A percentile compares a stretch with the other conserved stretches of the same genome.
Evolutionary conservation across 2,797 vertebrate genomes (phyloP).

Genomic region (Gymnothorax reevesii): DNA sequence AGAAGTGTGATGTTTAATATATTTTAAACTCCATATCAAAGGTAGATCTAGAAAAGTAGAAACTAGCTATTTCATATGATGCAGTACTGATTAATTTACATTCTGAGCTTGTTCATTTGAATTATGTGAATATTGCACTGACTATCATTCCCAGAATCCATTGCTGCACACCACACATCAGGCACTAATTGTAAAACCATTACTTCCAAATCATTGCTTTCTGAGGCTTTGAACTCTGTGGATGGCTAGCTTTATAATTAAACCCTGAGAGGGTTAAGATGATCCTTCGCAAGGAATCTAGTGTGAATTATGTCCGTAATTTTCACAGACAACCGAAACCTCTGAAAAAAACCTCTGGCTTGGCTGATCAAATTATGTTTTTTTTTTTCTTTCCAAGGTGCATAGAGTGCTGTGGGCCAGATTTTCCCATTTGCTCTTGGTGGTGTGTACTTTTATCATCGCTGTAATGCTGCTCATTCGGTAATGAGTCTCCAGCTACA

Average conservation of each 20-base stretch:
- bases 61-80: not conserved
- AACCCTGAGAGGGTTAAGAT: not conserved
- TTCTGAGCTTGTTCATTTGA: not conserved
- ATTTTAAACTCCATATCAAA: not conserved
- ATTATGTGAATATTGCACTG: not conserved
- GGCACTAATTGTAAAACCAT: not conserved
- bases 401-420: slow-evolving; percentile 15
- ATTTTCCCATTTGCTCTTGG: slow-evolving; percentile 29
- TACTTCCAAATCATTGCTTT: not conserved
- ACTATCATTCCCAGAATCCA: not conserved
- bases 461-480: not conserved
- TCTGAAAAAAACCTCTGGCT: not conserved
- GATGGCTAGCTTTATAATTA: slow-evolving; percentile 7
- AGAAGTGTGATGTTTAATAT: not conserved
- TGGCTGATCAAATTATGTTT: slow-evolving; percentile 19
- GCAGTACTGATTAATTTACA: not conserved
- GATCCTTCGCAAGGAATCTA: slow-evolving; percentile 19
- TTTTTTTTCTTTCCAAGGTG: not conserved
- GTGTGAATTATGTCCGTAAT: slow-evolving; percentile 9
- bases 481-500: slow-evolving; percentile 28
- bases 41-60: not conserved
- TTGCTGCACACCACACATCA: not conserved
- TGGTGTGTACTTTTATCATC: slow-evolving; percentile 25
- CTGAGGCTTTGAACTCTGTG: not conserved
- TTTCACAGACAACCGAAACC: slow-evolving; percentile 16